These are phyloP conservation scores for Macropodus opercularis DNA, from an alignment of 2,797 vertebrate species.

Conservation along the genomic window DNA sequence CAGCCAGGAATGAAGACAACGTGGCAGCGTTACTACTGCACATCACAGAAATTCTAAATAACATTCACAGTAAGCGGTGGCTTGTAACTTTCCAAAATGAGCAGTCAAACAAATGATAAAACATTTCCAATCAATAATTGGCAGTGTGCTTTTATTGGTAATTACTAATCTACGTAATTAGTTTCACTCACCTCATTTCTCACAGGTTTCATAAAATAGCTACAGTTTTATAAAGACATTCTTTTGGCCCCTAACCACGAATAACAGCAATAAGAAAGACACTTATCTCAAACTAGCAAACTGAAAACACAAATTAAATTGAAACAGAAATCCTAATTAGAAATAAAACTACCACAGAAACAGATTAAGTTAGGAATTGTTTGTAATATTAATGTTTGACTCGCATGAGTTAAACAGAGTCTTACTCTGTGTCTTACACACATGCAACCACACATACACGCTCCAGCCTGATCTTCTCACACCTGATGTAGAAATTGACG, in stretches of 20 bases:
- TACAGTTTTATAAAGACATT: slow-evolving; percentile 1
- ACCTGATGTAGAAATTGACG: slow-evolving; percentile 61
- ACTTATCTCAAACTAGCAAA: slow-evolving; percentile 12
- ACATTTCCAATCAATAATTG: slow-evolving; percentile 4
- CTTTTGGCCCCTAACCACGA: slow-evolving; percentile 16
- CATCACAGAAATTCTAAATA: slow-evolving; percentile 8
- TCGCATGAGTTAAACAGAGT: slow-evolving; percentile 12
- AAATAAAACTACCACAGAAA: slow-evolving; percentile 17
- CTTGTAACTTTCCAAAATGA: not conserved
- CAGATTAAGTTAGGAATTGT: not conserved
- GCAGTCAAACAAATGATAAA: not conserved
- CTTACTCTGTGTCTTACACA: slow-evolving; percentile 20
- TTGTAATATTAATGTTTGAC: not conserved
- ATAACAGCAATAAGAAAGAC: slow-evolving; percentile 23
- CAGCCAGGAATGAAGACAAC: not conserved
- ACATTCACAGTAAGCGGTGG: not conserved
- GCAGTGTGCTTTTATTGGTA: slow-evolving; percentile 2
- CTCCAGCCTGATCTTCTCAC: slow-evolving; percentile 36
- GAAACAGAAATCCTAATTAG: slow-evolving; percentile 37
- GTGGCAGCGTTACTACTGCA: not conserved
- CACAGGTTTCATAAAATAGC: slow-evolving; percentile 2
- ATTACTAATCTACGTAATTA: slow-evolving; percentile 26
- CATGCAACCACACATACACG: slow-evolving; percentile 13
- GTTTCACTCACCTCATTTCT: slow-evolving; percentile 9
- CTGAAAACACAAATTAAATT: slow-evolving; percentile 18